phyloP scores from a whole-genome alignment of 2,113 vertebrate genomes.

The Cyphomyrus discorhynchus region DNA sequence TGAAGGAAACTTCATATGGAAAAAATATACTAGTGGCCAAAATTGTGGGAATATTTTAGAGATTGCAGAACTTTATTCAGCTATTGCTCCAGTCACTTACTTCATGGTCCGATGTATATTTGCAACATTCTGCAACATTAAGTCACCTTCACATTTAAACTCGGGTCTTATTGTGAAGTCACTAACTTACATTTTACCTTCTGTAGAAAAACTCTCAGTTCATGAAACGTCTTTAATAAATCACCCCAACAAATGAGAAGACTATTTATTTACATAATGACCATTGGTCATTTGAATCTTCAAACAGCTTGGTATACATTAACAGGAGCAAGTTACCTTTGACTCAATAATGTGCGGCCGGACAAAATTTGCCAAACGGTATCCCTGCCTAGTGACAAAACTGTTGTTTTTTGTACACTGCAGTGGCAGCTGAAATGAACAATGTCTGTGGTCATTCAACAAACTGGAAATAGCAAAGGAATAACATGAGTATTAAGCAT shows the following conservation, averaged over 20 bases:
- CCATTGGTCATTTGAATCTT: neutral
- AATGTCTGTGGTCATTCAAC: neutral
- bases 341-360: neutral
- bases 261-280: neutral
- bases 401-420: neutral
- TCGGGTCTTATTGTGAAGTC: neutral
- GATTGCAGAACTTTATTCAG: too few relatives aligned
- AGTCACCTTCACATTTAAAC: neutral
- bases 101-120: too few relatives aligned
- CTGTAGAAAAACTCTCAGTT: neutral
- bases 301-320: neutral
- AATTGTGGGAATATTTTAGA: too few relatives aligned
- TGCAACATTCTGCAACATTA: neutral
- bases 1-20: neutral
- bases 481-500: neutral
- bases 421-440: neutral
- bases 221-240: neutral
- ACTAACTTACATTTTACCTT: neutral
- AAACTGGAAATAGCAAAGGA: neutral
- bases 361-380: neutral
- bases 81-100: too few relatives aligned
- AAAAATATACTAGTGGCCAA: neutral
- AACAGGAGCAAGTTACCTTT: neutral
- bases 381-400: neutral
- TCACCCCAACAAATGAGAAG: neutral